Percentiles rank a stretch among this genome's conserved stretches.
Evolutionary conservation across 2,888 invertebrate genomes (phyloP).

Genomic region (Taphrorychus bicolor): DNA sequence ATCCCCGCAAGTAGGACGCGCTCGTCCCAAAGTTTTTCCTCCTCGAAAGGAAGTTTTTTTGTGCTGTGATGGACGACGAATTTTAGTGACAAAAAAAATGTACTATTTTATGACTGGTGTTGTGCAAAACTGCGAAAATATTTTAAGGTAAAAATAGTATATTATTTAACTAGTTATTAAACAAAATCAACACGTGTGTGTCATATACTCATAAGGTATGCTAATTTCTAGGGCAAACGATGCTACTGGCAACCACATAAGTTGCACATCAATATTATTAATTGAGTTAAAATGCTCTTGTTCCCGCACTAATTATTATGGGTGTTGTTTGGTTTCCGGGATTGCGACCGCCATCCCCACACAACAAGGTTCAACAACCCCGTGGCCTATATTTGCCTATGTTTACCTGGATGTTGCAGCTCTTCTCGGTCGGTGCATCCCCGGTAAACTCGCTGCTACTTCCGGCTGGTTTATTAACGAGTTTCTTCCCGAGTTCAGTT

Average conservation of each 20-base stretch:
- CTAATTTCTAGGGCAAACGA: no score
- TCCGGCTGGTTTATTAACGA: neutral
- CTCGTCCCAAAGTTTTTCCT: conserved; percentile 6
- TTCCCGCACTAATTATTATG: no score
- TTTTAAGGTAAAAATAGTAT: conserved; percentile 48
- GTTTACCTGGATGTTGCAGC: conserved; percentile 24
- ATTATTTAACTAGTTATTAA: no score
- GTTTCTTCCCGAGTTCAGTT: conserved; percentile 4
- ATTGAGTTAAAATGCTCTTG: no score
- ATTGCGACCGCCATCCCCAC: conserved; percentile 18
- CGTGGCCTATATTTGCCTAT: conserved; percentile 34
- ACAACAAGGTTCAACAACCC: conserved; percentile 28
- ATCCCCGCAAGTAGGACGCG: conserved; percentile 17
- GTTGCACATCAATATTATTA: no score
- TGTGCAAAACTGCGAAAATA: conserved; percentile 54
- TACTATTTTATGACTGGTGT: conserved; percentile 55
- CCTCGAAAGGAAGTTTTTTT: neutral
- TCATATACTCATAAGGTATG: neutral
- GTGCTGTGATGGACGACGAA: conserved; percentile 20
- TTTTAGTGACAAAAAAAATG: conserved; percentile 43
- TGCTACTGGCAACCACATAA: no score
- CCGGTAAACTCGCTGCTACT: neutral
- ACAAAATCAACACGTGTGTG: no score
- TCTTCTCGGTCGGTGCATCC: conserved; percentile 21
- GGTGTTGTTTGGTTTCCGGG: conserved; percentile 18